Evolutionary conservation across 2,888 invertebrate species (phyloP).

Genomic region (Ctenicera cuprea): DNA sequence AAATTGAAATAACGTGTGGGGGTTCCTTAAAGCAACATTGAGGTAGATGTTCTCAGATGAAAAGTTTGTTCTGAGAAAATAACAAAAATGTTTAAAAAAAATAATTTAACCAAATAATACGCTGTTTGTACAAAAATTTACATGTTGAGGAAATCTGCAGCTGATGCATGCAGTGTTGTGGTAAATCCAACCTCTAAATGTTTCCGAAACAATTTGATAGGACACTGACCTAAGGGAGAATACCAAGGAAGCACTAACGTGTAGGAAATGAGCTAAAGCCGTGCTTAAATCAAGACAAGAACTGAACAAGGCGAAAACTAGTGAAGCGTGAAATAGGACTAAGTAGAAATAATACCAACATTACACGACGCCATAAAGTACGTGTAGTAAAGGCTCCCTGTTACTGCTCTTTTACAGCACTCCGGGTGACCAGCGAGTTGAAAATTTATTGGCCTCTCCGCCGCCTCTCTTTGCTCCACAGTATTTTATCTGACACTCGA

Average conservation of each 20-base stretch:
- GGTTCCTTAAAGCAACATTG: not conserved
- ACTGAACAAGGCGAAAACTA: conserved; percentile 50
- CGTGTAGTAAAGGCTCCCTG: conserved; percentile 56
- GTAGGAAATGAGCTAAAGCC: conserved; percentile 38
- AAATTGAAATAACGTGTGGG: not conserved
- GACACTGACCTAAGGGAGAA: conserved; percentile 32
- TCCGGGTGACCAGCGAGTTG: conserved; percentile 54
- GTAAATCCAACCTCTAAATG: not conserved
- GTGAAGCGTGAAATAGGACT: conserved; percentile 61
- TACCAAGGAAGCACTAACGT: conserved; percentile 36
- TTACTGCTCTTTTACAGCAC: conserved; percentile 58
- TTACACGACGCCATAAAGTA: conserved; percentile 59
- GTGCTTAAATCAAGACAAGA: conserved; percentile 46
- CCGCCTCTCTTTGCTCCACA: conserved; percentile 52
- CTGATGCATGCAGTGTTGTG: no score
- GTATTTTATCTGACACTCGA: conserved; percentile 57
- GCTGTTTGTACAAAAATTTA: no score
- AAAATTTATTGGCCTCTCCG: conserved; percentile 58
- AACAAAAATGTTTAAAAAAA: no score
- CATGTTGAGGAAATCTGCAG: no score
- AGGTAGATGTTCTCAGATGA: no score
- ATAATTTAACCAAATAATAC: no score
- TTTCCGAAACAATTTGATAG: conserved; percentile 11
- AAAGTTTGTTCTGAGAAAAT: no score
- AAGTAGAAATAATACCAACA: conserved; percentile 63